These are phyloP conservation scores for Dromaius novaehollandiae DNA, from an alignment of 2,113 vertebrate genomes.

Conservation along the genomic window DNA sequence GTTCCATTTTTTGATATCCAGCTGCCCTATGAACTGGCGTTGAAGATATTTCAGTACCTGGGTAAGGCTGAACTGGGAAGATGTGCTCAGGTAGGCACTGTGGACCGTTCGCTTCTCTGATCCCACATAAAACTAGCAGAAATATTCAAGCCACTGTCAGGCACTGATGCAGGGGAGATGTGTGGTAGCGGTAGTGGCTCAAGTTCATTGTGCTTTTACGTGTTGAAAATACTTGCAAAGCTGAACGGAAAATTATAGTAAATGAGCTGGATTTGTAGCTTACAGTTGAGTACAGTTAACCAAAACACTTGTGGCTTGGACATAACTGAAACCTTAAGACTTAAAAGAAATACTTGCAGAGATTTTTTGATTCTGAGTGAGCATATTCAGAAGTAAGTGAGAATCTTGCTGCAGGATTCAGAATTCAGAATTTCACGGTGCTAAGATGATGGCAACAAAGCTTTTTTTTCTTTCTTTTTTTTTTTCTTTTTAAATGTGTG, in stretches of 20 bases:
- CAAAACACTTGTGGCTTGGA: conserved; percentile 2
- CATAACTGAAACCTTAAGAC: background rate
- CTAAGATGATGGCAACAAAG: background rate
- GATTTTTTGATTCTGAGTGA: background rate
- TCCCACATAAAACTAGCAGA: background rate
- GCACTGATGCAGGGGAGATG: background rate
- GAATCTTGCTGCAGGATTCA: background rate
- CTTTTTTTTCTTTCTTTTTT: background rate
- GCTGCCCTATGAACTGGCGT: conserved; percentile 92
- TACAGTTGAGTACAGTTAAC: background rate
- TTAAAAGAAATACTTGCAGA: background rate
- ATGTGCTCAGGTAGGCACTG: conserved; percentile 90
- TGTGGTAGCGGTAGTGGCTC: background rate
- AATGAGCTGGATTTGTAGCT: conserved; percentile 15
- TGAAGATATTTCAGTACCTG: conserved; percentile 93
- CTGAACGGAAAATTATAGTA: conserved; percentile 12
- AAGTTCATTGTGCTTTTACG: conserved; percentile 21
- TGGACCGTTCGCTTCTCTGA: background rate
- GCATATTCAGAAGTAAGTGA: background rate
- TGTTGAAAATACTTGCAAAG: conserved; percentile 39
- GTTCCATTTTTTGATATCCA: conserved; percentile 96
- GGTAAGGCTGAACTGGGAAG: conserved; percentile 85
- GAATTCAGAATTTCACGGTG: background rate
- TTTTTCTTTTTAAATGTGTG: background rate
- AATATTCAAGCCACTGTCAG: background rate